Conservation (phyloP, 2,113 vertebrate genomes). For the Nycticryphes semicollaris region DNA sequence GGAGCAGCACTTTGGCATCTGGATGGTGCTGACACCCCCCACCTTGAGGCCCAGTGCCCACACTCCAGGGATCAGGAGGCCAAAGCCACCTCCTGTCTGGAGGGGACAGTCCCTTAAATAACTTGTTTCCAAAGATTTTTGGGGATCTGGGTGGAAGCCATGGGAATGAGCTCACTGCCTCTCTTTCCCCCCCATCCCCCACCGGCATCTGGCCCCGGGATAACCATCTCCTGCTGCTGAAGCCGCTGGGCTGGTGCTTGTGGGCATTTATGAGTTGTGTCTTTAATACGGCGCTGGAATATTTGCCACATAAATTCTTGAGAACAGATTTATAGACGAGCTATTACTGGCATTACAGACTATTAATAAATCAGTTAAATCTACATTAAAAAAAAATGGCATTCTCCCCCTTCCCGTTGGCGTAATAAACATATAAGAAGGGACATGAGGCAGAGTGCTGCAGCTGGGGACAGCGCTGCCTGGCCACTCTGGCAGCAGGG, state of each 20-base stretch:
- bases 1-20: accelerated
- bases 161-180: neutral
- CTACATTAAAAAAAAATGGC: neutral
- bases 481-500: accelerated
- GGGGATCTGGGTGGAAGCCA: neutral
- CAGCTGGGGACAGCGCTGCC: neutral
- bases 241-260: neutral
- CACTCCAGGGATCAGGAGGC: neutral
- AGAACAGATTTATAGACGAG: constrained; percentile 65
- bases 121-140: neutral
- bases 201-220: neutral
- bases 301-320: constrained; percentile 73
- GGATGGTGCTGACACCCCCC: neutral
- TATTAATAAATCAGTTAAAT: constrained; percentile 69
- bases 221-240: neutral
- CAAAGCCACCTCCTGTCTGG: neutral
- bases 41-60: accelerated
- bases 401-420: neutral
- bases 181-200: neutral
- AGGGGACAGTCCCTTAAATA: neutral
- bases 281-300: constrained; percentile 68
- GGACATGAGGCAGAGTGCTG: neutral
- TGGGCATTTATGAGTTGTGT: constrained; percentile 65
- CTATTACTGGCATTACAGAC: constrained; percentile 57
- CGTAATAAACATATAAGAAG: neutral